Conservation (phyloP, 92 coral and sea anemone genomes). For the Phenganax marumi region DNA sequence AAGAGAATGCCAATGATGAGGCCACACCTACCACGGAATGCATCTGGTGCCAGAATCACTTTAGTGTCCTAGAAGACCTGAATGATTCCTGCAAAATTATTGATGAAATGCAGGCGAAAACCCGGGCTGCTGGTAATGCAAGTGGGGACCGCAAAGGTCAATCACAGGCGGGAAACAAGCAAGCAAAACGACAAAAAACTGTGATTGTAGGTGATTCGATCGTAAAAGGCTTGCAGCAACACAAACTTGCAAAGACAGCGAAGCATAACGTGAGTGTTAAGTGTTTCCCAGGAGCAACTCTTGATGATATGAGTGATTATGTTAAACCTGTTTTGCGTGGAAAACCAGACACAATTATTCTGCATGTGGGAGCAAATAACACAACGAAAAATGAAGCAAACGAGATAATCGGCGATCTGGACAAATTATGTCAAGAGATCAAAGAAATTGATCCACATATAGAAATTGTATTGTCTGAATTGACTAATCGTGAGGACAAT, state of each 20-base stretch:
- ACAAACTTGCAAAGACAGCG: neutral
- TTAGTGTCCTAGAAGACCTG: neutral
- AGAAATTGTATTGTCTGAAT: neutral
- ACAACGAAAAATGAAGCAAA: neutral
- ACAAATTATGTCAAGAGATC: neutral
- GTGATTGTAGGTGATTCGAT: neutral
- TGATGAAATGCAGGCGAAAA: neutral
- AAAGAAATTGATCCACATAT: neutral
- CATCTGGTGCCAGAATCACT: neutral
- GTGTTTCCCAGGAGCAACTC: slow-evolving; percentile 4
- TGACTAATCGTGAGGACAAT: neutral
- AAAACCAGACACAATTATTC: neutral
- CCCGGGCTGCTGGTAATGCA: neutral
- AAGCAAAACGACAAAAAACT: neutral
- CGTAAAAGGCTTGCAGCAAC: slow-evolving; percentile 3
- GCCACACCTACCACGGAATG: neutral
- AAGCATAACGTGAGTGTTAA: neutral
- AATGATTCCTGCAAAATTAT: neutral
- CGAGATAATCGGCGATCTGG: neutral
- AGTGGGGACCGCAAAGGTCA: neutral
- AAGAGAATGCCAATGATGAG: neutral
- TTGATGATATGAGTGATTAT: neutral
- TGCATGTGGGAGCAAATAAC: slow-evolving; percentile 16
- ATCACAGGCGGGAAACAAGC: neutral
- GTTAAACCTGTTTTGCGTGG: neutral